Base-by-base conservation (phyloP, 2,113 vertebrate species). In the Microcebus griseorufus region DNA sequence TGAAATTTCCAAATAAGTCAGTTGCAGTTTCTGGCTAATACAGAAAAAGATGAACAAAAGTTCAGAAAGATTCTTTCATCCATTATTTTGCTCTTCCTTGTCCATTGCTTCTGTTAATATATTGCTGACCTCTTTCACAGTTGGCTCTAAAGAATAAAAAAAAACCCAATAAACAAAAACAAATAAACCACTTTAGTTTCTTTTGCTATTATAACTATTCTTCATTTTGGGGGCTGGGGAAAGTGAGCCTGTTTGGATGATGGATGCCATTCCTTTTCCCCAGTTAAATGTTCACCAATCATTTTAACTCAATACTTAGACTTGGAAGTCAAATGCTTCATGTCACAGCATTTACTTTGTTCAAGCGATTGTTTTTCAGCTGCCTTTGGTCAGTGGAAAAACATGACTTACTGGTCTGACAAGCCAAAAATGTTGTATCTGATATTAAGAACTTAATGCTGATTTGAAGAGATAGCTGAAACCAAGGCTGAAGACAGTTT, bases 391-490 rank as follows among this genome's bases (percentile, higher is more conserved):
- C 96, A 96, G 97, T 97, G 96, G 98, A 84, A 97, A 97, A 98
- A 96, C 94, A 22, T 67, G 90, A 95, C 97, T 96, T 98, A 97
- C 98, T 97, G 97, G 98, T 98, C 98, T 98, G 98, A 99, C 98
- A 99, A 99, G 99, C 99, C 99, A 99, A 99, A 99, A 99, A 98
- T 98, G 98, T 98, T 98, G 98, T 99, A 98, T 99, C 98, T 96
- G 98, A 98, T 98, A 97, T 96, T 95, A 96, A 97, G 79, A 97
- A 98, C 96, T 98, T 97, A 96, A 98, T 98, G 98, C 98, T 98
- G 98, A 99, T 99, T 98, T 98, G 99, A 99, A 99, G 98, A 98
- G 97, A 97, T 0, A 45, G 97, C 76, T 88, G 96, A 98, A 97
- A 97, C 97, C 91, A 97, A 95, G 97, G 97, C 98, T 97, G 96